A percentile compares a stretch with the other conserved stretches of the same genome.
Conservation (phyloP, 2,113 vertebrate species). For the Sinocyclocheilus rhinocerous region DNA sequence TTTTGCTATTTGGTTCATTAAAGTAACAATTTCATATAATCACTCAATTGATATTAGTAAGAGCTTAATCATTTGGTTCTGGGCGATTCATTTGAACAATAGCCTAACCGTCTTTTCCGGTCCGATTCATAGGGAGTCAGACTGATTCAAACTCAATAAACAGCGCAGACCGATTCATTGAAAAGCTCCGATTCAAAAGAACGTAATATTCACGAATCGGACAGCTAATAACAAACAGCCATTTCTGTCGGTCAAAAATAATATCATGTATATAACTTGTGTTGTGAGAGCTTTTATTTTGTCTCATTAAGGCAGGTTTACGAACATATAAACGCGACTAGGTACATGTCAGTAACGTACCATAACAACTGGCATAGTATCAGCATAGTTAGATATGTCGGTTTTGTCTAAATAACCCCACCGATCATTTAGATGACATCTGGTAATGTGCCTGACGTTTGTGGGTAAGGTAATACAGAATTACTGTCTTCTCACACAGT, state of each 20-base stretch:
- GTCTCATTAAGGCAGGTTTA: background rate
- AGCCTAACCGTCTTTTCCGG: background rate
- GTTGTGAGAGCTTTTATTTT: background rate
- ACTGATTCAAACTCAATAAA: background rate
- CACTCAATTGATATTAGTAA: no score
- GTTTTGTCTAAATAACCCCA: background rate
- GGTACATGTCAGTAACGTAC: background rate
- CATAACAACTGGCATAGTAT: background rate
- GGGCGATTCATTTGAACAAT: background rate
- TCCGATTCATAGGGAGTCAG: background rate
- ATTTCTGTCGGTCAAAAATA: background rate
- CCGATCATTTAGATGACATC: background rate
- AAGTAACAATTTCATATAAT: no score
- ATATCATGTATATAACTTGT: background rate
- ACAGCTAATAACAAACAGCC: background rate
- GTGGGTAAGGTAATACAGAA: background rate
- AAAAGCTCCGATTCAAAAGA: background rate
- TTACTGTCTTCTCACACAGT: background rate
- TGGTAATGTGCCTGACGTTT: background rate
- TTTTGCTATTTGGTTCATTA: no score
- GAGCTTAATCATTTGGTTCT: background rate
- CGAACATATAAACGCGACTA: background rate
- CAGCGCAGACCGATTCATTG: background rate
- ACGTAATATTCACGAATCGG: background rate
- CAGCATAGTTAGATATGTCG: background rate